Conservation (phyloP, 2,797 vertebrate species). For the Hyperoplus lanceolatus region DNA sequence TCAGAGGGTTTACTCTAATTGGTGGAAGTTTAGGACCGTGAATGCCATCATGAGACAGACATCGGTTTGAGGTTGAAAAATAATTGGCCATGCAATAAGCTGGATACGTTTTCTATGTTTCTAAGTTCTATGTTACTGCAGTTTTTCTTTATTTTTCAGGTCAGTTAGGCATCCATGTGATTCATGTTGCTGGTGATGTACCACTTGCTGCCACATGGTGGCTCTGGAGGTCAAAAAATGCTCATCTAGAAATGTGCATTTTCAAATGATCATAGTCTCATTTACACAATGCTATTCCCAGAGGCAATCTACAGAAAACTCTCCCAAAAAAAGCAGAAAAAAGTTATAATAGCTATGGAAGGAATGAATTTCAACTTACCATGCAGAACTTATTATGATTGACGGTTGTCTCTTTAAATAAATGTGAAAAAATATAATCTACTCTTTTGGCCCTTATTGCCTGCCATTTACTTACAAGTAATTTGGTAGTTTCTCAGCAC, state of each 20-base stretch:
- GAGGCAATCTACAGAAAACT: conserved; percentile 27
- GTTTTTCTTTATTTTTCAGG: conserved; percentile 30
- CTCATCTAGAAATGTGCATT: neutral
- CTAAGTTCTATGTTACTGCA: conserved; percentile 33
- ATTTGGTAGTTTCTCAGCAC: neutral
- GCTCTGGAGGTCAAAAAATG: conserved; percentile 86
- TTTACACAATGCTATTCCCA: conserved; percentile 19
- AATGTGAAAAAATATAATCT: conserved; percentile 31
- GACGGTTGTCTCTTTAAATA: conserved; percentile 50
- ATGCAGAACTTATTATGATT: conserved; percentile 24
- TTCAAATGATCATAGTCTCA: neutral
- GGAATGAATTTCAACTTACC: conserved; percentile 46
- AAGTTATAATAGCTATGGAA: conserved; percentile 35
- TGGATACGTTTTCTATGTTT: conserved; percentile 46
- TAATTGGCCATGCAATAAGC: conserved; percentile 65
- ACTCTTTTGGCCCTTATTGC: conserved; percentile 6
- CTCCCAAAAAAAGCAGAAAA: conserved; percentile 21
- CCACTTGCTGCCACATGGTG: conserved; percentile 84
- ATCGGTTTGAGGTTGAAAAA: conserved; percentile 36
- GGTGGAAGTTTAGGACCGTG: conserved; percentile 62
- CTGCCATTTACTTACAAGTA: neutral
- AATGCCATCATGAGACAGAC: conserved; percentile 40
- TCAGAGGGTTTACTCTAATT: conserved; percentile 74
- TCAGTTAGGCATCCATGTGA: conserved; percentile 28
- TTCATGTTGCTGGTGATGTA: conserved; percentile 31